A percentile compares a stretch with the other conserved stretches of the same genome.
Conservation (phyloP, 2,113 vertebrate species). For the Theropithecus gelada region DNA sequence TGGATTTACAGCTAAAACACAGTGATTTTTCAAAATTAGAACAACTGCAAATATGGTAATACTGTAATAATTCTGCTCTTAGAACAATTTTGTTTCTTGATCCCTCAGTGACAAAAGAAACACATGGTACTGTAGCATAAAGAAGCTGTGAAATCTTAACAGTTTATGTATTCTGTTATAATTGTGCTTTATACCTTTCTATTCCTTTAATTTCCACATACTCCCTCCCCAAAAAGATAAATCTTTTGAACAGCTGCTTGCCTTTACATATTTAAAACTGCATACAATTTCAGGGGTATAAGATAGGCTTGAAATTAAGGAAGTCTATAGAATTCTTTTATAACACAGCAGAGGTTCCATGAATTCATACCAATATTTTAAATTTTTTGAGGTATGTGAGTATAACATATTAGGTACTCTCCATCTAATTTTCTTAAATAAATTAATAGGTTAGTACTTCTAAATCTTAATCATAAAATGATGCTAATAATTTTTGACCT, state of each 20-base stretch:
- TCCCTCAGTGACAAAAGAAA: neutral
- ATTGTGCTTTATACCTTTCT: conserved; percentile 10
- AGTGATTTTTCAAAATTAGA: conserved; percentile 22
- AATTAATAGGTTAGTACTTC: neutral
- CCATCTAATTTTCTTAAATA: conserved; percentile 46
- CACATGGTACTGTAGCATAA: neutral
- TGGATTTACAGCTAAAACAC: neutral
- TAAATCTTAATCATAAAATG: conserved; percentile 15
- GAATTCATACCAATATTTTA: conserved; percentile 33
- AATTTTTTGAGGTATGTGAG: neutral
- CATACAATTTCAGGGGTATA: neutral
- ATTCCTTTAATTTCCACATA: neutral
- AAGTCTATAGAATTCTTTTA: neutral
- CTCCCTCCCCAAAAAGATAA: neutral
- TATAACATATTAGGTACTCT: neutral
- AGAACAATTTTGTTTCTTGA: conserved; percentile 28
- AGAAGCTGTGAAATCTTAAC: neutral
- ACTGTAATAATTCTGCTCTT: neutral
- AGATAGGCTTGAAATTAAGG: conserved; percentile 43
- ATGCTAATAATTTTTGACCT: conserved; percentile 22
- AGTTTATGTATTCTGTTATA: neutral
- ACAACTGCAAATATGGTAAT: neutral
- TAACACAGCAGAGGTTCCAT: neutral
- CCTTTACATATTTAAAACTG: conserved; percentile 27
- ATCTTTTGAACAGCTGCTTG: conserved; percentile 32